Base-by-base conservation (phyloP, 2,797 vertebrate genomes). In the Sebastes cheni region DNA sequence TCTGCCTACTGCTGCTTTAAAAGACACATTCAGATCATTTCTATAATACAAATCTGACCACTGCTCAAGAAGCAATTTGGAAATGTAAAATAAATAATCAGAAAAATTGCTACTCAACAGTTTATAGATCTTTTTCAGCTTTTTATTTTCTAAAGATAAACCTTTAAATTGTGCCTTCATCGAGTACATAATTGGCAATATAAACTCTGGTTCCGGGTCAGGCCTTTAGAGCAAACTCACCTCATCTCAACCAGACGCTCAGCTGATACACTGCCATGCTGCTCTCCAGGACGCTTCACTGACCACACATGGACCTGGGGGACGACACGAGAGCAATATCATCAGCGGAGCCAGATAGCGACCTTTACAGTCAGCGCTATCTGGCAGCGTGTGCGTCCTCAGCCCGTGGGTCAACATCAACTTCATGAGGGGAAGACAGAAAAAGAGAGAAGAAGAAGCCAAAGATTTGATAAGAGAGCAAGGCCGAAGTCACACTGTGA, bases 201-300 rank as follows among this genome's bases (percentile, higher is more conserved):
- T 25, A 5, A 54, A 29, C 52, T 39, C 20, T 8, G 16, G 27
- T 59, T 36, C 16, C 1, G 16, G 67, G 13, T 67, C 20, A 69
- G 32, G 81, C 36, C 52, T 61, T 69, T 58, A 52, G 75, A 30
- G 11, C 16, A 66, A 80, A 75, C 95, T 91, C 91, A 96, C 95
- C 95, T 95, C 93, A 95, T 93, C 93, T 93, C 92, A 91, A 83
- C 94, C 82, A 89, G 89, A 88, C 67, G 79, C 88, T 91, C 82
- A 82, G 68, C 88, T 90, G 89, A 93, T 72, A 88, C 77, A 68
- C 72, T 79, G 82, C 84, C 93, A 95, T 93, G 84, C 66, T 84
- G 85, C 62, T 94, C 91, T 83, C 70, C 50, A 69, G 80, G 89
- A 90, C 82, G 77, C 88, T 75, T 94, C 86, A 92, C 84, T 89